Evolutionary conservation across 2,113 vertebrate species (phyloP), one percentile per base, ranked within the genome.

Genomic region (Pachycephala philippinensis): DNA sequence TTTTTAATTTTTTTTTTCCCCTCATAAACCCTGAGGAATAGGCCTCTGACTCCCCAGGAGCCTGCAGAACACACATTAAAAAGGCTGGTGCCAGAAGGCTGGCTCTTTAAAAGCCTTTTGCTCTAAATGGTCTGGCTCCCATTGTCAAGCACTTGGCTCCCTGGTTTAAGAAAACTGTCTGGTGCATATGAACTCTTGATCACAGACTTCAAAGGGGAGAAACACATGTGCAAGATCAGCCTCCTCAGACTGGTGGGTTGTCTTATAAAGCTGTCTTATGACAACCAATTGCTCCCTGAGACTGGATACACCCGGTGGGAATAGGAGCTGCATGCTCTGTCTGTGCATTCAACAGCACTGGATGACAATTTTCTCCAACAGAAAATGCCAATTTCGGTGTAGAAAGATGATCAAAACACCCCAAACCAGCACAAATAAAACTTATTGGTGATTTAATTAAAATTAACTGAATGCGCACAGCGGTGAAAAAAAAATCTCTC

Each of bases 151-250:
- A 84, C 61, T 93, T 70, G 84, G 76, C 77, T 94, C 71, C 65
- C 63, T 49, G 66, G 76, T 81, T 77, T 92, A 72, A 80, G 84
- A 44, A 90, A 95, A 75, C 86, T 77, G 84, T 50, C 77, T 94
- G 96, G 77, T 93, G 93, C 84, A 17, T 7, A 11, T 31, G 75
- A 91, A 89, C 69, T 82, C 92, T 91, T 91, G 90, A 94, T 93
- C 94, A 87, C 84, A 94, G 81, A 96, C 95, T 93, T 96, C 96
- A 96, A 96, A 96, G 93, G 87, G 81, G 86, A 95, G 85, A 76
- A 89, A 91, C 95, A 95, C 93, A 84, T 95, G 93, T 91, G 84
- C 90, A 90, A 80, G 70, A 71, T 85, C 92, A 91, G 74, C 52
- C 63, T 84, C 49, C 6, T 37, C 82, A 44, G 65, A 44, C 65